Base-by-base conservation (phyloP, 1,140 invertebrate species). In the Drosophila biarmipes region DNA sequence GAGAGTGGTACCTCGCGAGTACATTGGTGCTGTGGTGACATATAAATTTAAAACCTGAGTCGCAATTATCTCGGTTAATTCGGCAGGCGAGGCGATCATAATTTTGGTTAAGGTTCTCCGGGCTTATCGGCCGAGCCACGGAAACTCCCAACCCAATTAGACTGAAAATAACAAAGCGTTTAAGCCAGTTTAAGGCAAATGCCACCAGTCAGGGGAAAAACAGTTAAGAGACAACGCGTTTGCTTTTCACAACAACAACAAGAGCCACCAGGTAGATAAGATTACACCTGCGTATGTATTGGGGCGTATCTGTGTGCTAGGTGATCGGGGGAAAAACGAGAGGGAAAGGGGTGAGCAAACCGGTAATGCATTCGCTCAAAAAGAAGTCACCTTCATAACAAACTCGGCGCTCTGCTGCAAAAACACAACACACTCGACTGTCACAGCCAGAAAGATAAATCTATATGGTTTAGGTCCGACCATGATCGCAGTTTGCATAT, bases 371-470 rank as follows among this genome's bases (percentile, higher is more conserved):
- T 89, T 78, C 77, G 27, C 57, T 84, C 67, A 71, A 77, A 81
- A 89, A 89, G 84, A 87, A 87, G 84, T 89, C 84, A 89, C 84
- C 84, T 87, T 87, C 84, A 82, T 77, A 78, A 66, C 53, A 73
- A 78, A 82, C 63, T 87, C 57, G 71, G 72, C 74, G 63, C 64
- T 46, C 45, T 46, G 40, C 57, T 68, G 59, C 61, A 75, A 76
- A 75, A 74, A 46, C 37, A 24, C 40, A 56, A 55, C 54, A 68
- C 12, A 49, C 62, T 38, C 24, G 19, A 62, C 34, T 62, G 69
- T 69, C 67, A 53, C 35, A 12, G 45, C n/a, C 19, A 46, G 27
- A 59, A 37, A 57, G 35, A 74, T 66, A 74, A 74, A 73, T 73
- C 71, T 75, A 67, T 53, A 75, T 64, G 52, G 59, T 64, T 67